Evolutionary conservation across 1,140 invertebrate genomes (phyloP).

Genomic region (Drosophila quadrilineata): DNA sequence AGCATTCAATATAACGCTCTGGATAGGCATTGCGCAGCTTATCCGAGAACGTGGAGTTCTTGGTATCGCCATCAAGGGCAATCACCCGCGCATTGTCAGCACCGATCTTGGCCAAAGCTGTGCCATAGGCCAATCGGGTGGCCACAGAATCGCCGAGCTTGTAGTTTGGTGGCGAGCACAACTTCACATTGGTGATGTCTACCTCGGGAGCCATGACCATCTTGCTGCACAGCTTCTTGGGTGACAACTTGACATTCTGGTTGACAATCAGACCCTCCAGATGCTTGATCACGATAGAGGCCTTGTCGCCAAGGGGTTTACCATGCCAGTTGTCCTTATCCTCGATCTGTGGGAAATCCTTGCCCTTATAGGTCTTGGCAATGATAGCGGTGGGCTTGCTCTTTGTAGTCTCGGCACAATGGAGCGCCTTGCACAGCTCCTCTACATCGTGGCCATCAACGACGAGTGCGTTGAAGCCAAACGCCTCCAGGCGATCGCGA

Average conservation of each 20-base stretch:
- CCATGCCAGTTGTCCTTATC: slow-evolving; percentile 98
- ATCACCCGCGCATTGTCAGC: slow-evolving; percentile 92
- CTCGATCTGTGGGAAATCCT: slow-evolving; percentile 93
- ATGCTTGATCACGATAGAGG: slow-evolving; percentile 88
- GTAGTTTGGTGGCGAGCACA: slow-evolving; percentile 94
- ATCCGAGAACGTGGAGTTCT: slow-evolving; percentile 98
- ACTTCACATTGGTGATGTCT: slow-evolving; percentile 88
- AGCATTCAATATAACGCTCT: slow-evolving; percentile 96
- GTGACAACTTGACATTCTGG: slow-evolving; percentile 82
- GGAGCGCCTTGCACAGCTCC: slow-evolving; percentile 93
- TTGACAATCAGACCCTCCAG: slow-evolving; percentile 87
- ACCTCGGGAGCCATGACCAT: slow-evolving; percentile 88
- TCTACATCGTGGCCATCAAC: slow-evolving; percentile 98
- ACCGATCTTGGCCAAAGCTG: slow-evolving; percentile 94
- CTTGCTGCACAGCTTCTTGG: slow-evolving; percentile 86
- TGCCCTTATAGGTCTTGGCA: slow-evolving; percentile 98
- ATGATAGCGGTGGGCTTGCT: slow-evolving; percentile 96
- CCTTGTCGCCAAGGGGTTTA: slow-evolving; percentile 93
- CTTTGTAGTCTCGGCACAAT: slow-evolving; percentile 89
- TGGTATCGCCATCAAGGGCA: slow-evolving; percentile 97
- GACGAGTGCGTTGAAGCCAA: slow-evolving; percentile 95
- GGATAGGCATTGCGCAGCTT: slow-evolving; percentile 91
- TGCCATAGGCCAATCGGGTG: slow-evolving; percentile 97
- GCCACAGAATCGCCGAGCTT: slow-evolving; percentile 91
- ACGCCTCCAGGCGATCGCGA: slow-evolving; percentile 92